Percentiles rank a stretch among this genome's conserved stretches.
Evolutionary conservation across 2,113 vertebrate genomes (phyloP).

Genomic region (Myotis brandtii): DNA sequence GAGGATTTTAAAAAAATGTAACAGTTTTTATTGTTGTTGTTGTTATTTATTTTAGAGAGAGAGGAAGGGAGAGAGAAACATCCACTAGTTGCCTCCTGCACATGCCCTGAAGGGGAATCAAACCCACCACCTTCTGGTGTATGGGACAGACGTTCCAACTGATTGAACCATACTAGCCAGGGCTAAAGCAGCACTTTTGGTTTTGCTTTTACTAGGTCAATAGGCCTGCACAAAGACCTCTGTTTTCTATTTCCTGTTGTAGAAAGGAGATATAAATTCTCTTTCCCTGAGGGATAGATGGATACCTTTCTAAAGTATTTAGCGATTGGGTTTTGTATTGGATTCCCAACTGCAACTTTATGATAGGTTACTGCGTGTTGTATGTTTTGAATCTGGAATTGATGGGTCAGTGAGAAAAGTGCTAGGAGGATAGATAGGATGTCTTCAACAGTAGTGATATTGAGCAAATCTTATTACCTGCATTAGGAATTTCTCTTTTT

Average conservation of each 20-base stretch:
- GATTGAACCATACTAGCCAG: too few species aligned
- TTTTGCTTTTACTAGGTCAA: conserved; percentile 8
- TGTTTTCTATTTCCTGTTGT: conserved; percentile 8
- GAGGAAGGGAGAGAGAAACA: neutral
- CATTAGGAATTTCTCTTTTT: neutral
- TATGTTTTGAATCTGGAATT: conserved; percentile 17
- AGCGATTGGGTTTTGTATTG: conserved; percentile 21
- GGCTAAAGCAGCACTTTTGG: neutral
- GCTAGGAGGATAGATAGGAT: neutral
- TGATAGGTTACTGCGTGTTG: neutral
- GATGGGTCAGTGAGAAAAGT: conserved; percentile 36
- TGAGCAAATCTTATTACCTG: neutral
- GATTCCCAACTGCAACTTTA: neutral
- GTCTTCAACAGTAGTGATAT: neutral
- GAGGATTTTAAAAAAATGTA: too few species aligned
- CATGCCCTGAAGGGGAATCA: neutral
- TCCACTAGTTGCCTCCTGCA: neutral
- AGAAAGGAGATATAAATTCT: conserved; percentile 11
- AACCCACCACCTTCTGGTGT: neutral
- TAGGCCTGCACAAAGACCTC: neutral
- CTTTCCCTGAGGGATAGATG: neutral
- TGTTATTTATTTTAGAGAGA: neutral
- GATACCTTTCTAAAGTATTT: conserved; percentile 35
- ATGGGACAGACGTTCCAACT: neutral
- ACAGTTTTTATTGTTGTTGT: too few species aligned